These are phyloP conservation scores for Platalea minor DNA, from an alignment of 2,797 vertebrate species.

Conservation along the genomic window DNA sequence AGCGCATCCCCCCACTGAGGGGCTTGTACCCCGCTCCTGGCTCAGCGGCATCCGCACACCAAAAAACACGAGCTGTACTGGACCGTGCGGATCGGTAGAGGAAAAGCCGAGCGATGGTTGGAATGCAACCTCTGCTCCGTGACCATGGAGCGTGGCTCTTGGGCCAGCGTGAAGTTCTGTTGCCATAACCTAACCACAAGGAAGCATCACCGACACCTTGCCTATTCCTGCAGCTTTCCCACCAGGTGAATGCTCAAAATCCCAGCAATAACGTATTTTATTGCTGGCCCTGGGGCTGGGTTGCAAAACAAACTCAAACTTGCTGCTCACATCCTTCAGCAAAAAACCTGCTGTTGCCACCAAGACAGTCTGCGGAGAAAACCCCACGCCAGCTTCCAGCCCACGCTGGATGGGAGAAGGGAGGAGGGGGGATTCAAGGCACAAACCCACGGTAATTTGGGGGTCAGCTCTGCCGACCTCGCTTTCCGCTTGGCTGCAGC, in stretches of 20 bases:
- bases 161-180: not conserved
- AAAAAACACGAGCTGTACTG: not conserved
- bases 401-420: not conserved
- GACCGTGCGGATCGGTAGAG: not conserved
- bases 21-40: not conserved
- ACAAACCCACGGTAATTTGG: fast-evolving
- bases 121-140: not conserved
- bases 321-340: not conserved
- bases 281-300: not conserved
- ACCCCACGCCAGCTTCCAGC: not conserved
- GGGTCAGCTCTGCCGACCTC: not conserved
- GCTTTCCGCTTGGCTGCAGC: fast-evolving
- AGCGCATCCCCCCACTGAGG: fast-evolving
- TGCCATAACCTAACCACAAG: not conserved
- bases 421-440: not conserved
- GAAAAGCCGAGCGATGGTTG: not conserved
- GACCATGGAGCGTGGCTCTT: not conserved
- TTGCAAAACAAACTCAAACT: not conserved
- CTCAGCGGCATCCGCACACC: not conserved
- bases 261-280: not conserved
- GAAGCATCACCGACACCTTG: not conserved
- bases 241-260: not conserved
- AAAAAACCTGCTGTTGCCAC: not conserved
- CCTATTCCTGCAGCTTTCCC: not conserved
- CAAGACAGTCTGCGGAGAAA: not conserved